Percentiles rank a stretch among this genome's conserved stretches.
Conservation (phyloP, 2,888 invertebrate species). For the Cerastis leucographa region DNA sequence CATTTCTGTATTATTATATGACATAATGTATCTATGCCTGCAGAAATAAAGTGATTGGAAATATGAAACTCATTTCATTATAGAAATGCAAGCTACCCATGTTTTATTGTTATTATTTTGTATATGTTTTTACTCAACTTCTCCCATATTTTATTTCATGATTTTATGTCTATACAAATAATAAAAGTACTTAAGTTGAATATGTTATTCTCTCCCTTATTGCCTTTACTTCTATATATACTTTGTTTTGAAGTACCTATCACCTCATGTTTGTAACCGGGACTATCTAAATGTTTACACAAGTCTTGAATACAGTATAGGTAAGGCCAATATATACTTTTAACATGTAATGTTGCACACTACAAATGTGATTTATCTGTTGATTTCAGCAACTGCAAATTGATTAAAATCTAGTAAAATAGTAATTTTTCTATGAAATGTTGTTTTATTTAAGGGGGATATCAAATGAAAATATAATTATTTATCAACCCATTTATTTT, state of each 20-base stretch:
- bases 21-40: constrained; percentile 4
- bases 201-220: background rate
- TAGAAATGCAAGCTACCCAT: constrained; percentile 23
- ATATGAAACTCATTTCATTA: constrained; percentile 16
- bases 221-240: constrained; percentile 9
- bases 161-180: constrained; percentile 11
- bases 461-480: constrained; percentile 29
- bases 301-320: constrained; percentile 2
- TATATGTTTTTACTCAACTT: background rate
- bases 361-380: constrained; percentile 47
- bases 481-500: constrained; percentile 58
- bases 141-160: background rate
- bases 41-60: constrained; percentile 20
- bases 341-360: constrained; percentile 53
- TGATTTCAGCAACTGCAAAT: constrained; percentile 57
- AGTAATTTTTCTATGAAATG: constrained; percentile 68
- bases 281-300: constrained; percentile 11
- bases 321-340: constrained; percentile 22
- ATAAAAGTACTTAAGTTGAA: constrained; percentile 50
- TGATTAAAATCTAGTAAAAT: constrained; percentile 68
- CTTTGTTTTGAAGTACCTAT: constrained; percentile 6
- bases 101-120: background rate
- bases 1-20: constrained; percentile 8
- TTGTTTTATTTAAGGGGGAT: constrained; percentile 61
- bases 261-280: constrained; percentile 12